These are phyloP conservation scores for Dicaeum eximium DNA, from an alignment of 2,113 vertebrate species.

Conservation along the genomic window DNA sequence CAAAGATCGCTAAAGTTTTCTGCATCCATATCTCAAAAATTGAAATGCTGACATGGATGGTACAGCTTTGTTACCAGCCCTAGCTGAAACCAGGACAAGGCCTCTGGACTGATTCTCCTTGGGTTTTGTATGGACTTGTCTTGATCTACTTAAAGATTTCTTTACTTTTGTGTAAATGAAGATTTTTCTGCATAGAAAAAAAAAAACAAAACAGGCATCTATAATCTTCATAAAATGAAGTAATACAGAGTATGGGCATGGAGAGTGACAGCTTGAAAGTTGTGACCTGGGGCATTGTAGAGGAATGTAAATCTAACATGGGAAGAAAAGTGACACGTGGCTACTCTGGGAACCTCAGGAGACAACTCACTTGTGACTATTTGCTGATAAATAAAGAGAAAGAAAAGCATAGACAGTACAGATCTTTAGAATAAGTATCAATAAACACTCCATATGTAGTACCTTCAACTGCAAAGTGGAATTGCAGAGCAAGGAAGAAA, in stretches of 20 bases:
- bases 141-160: neutral
- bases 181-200: neutral
- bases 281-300: neutral
- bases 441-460: fast-evolving
- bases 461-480: neutral
- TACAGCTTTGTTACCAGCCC: neutral
- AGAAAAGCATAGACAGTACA: neutral
- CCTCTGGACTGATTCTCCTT: neutral
- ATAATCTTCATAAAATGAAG: neutral
- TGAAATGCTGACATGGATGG: neutral
- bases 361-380: neutral
- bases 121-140: neutral
- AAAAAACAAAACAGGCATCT: neutral
- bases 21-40: neutral
- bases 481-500: neutral
- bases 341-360: neutral
- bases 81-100: neutral
- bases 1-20: neutral
- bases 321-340: fast-evolving
- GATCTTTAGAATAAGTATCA: neutral
- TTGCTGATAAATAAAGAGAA: neutral
- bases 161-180: neutral
- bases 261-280: neutral
- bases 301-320: neutral
- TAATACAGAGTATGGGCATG: fast-evolving